Evolutionary conservation across 2,888 invertebrate species (phyloP).

Genomic region (Drosophila cyrtoloma): DNA sequence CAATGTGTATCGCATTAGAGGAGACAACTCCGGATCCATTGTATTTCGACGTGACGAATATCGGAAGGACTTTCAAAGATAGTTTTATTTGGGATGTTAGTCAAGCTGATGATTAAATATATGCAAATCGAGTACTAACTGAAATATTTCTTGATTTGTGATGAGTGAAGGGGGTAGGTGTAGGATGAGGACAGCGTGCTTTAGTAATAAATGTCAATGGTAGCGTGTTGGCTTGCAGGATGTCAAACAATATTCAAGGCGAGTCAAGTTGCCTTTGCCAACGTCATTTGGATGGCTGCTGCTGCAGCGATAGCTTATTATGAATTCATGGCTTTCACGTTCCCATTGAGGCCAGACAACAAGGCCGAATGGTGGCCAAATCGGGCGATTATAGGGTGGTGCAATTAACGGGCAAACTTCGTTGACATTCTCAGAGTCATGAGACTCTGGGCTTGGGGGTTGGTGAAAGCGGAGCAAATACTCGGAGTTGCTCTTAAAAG

Average conservation of each 20-base stretch:
- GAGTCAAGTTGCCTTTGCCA: conserved; percentile 26
- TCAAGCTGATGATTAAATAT: not conserved
- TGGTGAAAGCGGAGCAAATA: conserved; percentile 3
- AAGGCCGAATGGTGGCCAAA: not conserved
- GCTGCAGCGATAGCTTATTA: conserved; percentile 31
- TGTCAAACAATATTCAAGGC: conserved; percentile 35
- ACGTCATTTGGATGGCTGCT: conserved; percentile 5
- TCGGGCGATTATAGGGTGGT: not conserved
- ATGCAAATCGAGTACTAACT: not conserved
- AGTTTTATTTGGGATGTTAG: not conserved
- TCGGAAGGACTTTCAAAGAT: not conserved
- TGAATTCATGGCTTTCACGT: conserved; percentile 52
- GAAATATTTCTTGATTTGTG: not conserved
- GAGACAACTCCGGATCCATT: not conserved
- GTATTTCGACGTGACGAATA: not conserved
- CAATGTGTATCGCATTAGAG: not conserved
- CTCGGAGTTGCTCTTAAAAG: not conserved
- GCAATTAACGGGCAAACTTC: conserved; percentile 31
- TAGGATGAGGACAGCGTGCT: not conserved
- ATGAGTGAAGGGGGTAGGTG: not conserved
- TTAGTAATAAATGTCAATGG: conserved; percentile 32
- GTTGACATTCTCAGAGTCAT: not conserved
- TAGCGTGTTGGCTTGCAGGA: conserved; percentile 32
- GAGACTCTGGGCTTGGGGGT: not conserved
- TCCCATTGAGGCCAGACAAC: conserved; percentile 8